Conservation (phyloP, 2,888 invertebrate species). For the Celastrina argiolus region DNA sequence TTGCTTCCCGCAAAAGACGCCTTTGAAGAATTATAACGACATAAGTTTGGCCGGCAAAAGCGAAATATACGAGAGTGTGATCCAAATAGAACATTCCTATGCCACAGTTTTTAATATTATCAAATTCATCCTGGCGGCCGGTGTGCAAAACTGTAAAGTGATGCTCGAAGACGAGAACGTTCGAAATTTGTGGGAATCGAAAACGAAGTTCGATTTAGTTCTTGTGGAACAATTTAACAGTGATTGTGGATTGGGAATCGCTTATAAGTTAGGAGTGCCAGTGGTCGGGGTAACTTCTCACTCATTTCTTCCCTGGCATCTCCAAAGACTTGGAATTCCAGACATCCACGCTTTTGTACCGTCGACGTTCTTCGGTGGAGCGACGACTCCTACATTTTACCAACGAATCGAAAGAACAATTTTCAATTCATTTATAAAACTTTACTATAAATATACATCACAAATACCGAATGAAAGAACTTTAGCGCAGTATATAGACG, state of each 20-base stretch:
- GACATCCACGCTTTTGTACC: slow-evolving; percentile 73
- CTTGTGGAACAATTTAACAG: slow-evolving; percentile 72
- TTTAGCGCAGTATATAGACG: slow-evolving; percentile 49
- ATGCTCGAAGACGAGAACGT: slow-evolving; percentile 36
- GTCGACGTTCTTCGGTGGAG: slow-evolving; percentile 63
- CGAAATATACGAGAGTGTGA: slow-evolving; percentile 32
- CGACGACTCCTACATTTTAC: slow-evolving; percentile 53
- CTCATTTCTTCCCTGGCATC: slow-evolving; percentile 70
- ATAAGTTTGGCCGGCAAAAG: slow-evolving; percentile 36
- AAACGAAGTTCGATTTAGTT: slow-evolving; percentile 68
- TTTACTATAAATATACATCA: slow-evolving; percentile 25
- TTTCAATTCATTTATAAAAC: slow-evolving; percentile 28
- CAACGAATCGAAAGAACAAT: slow-evolving; percentile 62
- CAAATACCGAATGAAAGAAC: slow-evolving; percentile 39
- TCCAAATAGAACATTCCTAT: slow-evolving; percentile 32
- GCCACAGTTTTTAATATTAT: slow-evolving; percentile 24
- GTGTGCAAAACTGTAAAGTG: slow-evolving; percentile 33
- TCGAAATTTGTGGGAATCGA: slow-evolving; percentile 36
- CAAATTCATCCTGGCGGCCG: slow-evolving; percentile 28
- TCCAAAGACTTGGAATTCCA: slow-evolving; percentile 69
- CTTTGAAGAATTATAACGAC: slow-evolving; percentile 36
- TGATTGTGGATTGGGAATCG: slow-evolving; percentile 74
- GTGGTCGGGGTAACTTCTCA: slow-evolving; percentile 69
- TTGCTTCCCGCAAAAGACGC: slow-evolving; percentile 64
- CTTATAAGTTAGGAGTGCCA: slow-evolving; percentile 65